These are phyloP conservation scores for Stenodera caucasica DNA, from an alignment of 2,888 invertebrate genomes.

Conservation along the genomic window DNA sequence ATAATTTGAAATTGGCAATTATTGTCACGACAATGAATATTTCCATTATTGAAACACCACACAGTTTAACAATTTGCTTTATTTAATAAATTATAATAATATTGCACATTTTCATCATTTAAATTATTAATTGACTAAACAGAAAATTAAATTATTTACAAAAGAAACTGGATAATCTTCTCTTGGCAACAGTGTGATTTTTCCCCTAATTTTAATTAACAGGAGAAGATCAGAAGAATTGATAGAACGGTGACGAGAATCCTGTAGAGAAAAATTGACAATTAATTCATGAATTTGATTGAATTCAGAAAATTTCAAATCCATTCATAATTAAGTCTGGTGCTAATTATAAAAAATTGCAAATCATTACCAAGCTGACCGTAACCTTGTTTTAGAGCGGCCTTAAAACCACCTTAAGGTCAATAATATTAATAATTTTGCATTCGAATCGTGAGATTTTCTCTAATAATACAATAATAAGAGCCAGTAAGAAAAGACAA, in stretches of 20 bases:
- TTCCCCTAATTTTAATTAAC: neutral
- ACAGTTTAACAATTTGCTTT: neutral
- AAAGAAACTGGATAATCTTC: neutral
- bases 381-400: neutral
- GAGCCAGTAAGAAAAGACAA: neutral
- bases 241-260: neutral
- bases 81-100: neutral
- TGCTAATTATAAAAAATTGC: neutral
- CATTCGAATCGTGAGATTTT: no score
- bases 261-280: neutral
- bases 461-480: no score
- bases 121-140: neutral
- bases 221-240: neutral
- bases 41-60: neutral
- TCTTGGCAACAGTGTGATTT: neutral
- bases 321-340: neutral
- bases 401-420: constrained; percentile 2
- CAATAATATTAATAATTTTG: neutral
- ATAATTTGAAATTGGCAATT: neutral
- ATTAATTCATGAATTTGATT: neutral
- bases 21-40: neutral
- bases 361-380: neutral
- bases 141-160: neutral
- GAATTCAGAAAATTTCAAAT: neutral
- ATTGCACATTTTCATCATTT: neutral